These are phyloP conservation scores for Calycopis cecrops DNA, from an alignment of 1,140 invertebrate genomes.

Conservation along the genomic window DNA sequence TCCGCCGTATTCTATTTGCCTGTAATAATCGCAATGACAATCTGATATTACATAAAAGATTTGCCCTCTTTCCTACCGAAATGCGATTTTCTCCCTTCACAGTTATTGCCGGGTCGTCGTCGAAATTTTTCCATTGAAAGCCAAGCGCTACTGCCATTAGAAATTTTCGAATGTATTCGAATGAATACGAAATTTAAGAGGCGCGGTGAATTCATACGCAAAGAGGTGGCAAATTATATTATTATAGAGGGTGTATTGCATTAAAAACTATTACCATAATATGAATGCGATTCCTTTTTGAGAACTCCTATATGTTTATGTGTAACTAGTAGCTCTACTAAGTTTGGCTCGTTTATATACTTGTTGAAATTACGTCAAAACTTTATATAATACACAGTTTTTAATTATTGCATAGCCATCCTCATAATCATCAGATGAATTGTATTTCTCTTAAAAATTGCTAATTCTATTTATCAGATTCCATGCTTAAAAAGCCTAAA, in stretches of 20 bases:
- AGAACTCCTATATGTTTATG: no score
- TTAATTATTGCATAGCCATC: no score
- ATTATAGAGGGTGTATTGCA: background rate
- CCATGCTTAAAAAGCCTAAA: no score
- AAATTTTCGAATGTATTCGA: constrained; percentile 67
- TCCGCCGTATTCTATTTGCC: constrained; percentile 73
- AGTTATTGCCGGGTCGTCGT: constrained; percentile 63
- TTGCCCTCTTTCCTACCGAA: constrained; percentile 71
- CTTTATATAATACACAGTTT: no score
- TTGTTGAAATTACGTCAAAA: no score
- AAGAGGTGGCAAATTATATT: constrained; percentile 9
- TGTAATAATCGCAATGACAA: constrained; percentile 75
- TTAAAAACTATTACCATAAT: no score
- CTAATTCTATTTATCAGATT: no score
- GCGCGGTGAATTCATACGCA: constrained; percentile 45
- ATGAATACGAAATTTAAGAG: constrained; percentile 67
- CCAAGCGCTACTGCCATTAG: constrained; percentile 53
- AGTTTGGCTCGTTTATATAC: no score
- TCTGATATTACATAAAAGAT: constrained; percentile 75
- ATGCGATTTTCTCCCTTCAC: constrained; percentile 69
- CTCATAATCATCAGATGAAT: no score
- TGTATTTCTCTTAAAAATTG: no score
- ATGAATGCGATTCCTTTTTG: no score
- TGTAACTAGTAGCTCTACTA: no score
- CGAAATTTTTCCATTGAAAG: constrained; percentile 68